A percentile compares a stretch with the other conserved stretches of the same genome.
Evolutionary conservation across 2,888 invertebrate genomes (phyloP).

Genomic region (Metacarcinus magister): DNA sequence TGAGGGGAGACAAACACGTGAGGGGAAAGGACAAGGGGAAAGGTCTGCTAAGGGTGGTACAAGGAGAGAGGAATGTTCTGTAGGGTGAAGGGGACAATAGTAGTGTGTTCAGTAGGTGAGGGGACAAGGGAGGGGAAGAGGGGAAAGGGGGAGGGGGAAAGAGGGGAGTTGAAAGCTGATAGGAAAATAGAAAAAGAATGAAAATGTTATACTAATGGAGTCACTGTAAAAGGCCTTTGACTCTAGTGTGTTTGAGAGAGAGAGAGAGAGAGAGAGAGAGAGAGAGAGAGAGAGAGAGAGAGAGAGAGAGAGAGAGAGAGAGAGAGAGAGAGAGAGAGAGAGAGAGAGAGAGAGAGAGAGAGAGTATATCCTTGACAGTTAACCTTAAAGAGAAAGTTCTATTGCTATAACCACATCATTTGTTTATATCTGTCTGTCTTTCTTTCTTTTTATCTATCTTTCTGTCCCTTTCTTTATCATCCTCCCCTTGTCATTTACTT

Average conservation of each 20-base stretch:
- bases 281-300: conserved; percentile 32
- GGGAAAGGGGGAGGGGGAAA: background rate
- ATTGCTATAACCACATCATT: background rate
- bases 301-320: background rate
- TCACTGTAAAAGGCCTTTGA: background rate
- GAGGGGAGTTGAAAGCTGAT: background rate
- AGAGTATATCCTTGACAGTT: conserved; percentile 14
- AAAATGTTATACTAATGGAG: background rate
- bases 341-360: conserved; percentile 40
- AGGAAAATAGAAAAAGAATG: background rate
- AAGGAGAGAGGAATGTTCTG: background rate
- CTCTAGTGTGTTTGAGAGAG: background rate
- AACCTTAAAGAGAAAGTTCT: conserved; percentile 48
- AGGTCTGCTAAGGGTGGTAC: background rate
- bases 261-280: background rate
- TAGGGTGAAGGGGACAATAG: background rate
- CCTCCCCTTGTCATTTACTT: background rate
- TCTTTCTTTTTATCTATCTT: background rate
- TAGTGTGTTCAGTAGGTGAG: background rate
- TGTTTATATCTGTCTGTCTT: background rate
- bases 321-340: conserved; percentile 39
- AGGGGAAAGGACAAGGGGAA: too few relatives aligned
- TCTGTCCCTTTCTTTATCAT: background rate
- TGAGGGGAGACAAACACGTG: too few relatives aligned
- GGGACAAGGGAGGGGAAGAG: background rate